These are phyloP conservation scores for Heteromormyrus szaboi DNA, from an alignment of 2,797 vertebrate species.

Conservation along the genomic window DNA sequence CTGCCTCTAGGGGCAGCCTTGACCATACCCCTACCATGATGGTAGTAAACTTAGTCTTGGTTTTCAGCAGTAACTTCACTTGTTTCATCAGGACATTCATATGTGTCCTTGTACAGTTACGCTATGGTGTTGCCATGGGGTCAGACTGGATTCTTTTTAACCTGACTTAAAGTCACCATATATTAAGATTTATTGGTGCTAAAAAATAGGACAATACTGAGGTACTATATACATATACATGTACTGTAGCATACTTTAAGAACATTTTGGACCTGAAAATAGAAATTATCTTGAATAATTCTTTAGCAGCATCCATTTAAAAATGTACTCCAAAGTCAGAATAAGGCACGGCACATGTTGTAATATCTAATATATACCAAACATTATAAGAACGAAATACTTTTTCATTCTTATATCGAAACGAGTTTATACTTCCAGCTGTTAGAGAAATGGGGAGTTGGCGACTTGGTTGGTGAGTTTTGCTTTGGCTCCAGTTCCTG, in stretches of 20 bases:
- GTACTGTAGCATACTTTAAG: not conserved
- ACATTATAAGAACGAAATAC: not conserved
- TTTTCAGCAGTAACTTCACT: not conserved
- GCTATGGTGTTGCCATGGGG: not conserved
- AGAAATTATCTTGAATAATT: not conserved
- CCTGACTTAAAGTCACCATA: not conserved
- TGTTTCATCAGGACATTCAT: not conserved
- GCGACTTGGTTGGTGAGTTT: not conserved
- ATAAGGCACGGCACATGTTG: not conserved
- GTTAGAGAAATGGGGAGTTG: not conserved
- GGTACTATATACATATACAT: not conserved
- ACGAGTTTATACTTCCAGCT: not conserved
- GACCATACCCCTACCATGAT: not conserved
- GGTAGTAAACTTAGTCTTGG: not conserved
- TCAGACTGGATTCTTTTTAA: not conserved
- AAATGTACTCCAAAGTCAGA: not conserved
- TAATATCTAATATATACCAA: not conserved
- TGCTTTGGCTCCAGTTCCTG: not conserved
- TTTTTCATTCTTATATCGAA: not conserved
- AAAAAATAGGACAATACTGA: not conserved
- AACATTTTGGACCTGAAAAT: not conserved
- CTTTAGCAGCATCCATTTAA: not conserved
- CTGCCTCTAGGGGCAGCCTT: conserved; percentile 40
- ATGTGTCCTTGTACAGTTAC: not conserved
- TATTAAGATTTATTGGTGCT: not conserved